Evolutionary conservation across 2,797 vertebrate genomes (phyloP), one percentile per base, ranked within the genome.

Genomic region (Spea hammondii): DNA sequence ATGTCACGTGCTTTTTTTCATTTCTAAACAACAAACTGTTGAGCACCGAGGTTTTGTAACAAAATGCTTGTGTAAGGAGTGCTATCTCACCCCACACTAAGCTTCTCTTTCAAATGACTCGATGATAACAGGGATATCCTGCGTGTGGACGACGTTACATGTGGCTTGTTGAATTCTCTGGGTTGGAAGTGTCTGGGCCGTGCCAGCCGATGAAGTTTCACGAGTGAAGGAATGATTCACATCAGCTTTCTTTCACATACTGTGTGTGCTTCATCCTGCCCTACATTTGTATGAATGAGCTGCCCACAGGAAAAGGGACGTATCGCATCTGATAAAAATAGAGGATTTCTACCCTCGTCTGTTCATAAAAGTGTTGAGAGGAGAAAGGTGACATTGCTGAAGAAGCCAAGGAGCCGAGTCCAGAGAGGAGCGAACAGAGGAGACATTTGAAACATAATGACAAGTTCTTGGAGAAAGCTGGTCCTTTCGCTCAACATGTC

Each of bases 291-390:
- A 72, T 77, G 65, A 72, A 72, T 77, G 79, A 51, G 69, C 74
- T 82, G 70, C 70, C 72, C 69, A 82, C 79, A 82, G 79, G 79
- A 69, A 82, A 77, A 73, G 64, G 32, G 79, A 82, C 79, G 70
- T 76, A 48, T 66, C 44, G 55, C 17, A 54, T 72, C 79, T 77
- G 69, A 77, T 82, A 82, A 77, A 77, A 59, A 75, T 2, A 32
- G 32, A 68, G 65, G 74, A 0, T 77, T 65, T 73, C 65, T 64
- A 54, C 65, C 46, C 64, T 72, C 49, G 57, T 11, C n/a, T 69
- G 46, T 44, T 72, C 17, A 60, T 82, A 77, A n/a, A 77, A 53
- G 79, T 77, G 54, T 44, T 65, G 49, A 72, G 57, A 57, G 48
- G 51, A 12, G 44, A 57, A 72, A 68, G 55, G 60, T 14, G 62